These are phyloP conservation scores for Eristalis intricaria DNA, from an alignment of 2,888 invertebrate species.

Conservation along the genomic window DNA sequence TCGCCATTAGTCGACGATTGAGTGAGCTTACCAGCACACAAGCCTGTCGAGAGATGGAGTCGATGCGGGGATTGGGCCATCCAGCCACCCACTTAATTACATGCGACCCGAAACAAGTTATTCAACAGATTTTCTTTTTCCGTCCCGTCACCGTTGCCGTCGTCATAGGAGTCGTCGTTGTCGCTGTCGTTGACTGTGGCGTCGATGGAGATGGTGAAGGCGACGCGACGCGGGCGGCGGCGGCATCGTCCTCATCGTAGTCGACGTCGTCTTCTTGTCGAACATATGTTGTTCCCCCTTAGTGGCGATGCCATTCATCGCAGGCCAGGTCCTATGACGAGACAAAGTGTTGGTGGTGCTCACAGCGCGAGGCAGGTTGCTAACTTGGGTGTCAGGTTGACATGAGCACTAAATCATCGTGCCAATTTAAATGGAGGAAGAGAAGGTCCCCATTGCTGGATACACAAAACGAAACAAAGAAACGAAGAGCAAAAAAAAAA, in stretches of 20 bases:
- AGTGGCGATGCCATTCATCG: background rate
- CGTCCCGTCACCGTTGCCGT: slow-evolving; percentile 7
- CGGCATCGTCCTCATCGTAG: background rate
- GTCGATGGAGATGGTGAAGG: background rate
- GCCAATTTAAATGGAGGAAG: slow-evolving; percentile 69
- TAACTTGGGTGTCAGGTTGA: slow-evolving; percentile 70
- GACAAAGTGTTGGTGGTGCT: slow-evolving; percentile 30
- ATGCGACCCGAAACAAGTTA: slow-evolving; percentile 70
- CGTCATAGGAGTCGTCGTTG: slow-evolving; percentile 6
- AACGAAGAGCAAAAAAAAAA: background rate
- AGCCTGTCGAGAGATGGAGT: background rate
- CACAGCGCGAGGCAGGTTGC: slow-evolving; percentile 64
- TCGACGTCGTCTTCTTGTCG: slow-evolving; percentile 46
- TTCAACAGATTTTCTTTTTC: slow-evolving; percentile 64
- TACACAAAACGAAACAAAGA: background rate
- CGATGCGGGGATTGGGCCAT: slow-evolving; percentile 8
- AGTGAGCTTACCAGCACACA: slow-evolving; percentile 12
- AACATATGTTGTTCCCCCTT: slow-evolving; percentile 62
- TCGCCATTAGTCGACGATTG: slow-evolving; percentile 57
- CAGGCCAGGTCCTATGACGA: slow-evolving; percentile 8
- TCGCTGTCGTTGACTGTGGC: background rate
- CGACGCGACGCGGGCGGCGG: background rate
- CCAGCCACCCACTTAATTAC: slow-evolving; percentile 67
- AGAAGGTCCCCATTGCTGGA: slow-evolving; percentile 40
- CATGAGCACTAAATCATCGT: slow-evolving; percentile 69